A percentile compares a stretch with the other conserved stretches of the same genome.
These are phyloP conservation scores for Anadara kagoshimensis DNA, from an alignment of 1,140 invertebrate genomes.

Conservation along the genomic window DNA sequence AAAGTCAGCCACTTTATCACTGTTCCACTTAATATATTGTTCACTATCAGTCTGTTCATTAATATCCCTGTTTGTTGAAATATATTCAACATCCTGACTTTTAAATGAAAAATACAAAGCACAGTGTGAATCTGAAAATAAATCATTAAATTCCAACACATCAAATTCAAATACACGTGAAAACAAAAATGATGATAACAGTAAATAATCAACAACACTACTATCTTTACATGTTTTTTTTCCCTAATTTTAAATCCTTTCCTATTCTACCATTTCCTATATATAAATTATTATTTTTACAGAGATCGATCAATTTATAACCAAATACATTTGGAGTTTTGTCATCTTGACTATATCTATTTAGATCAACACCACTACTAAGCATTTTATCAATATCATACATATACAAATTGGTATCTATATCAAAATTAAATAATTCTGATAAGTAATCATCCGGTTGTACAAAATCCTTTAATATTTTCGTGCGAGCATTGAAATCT, in stretches of 20 bases:
- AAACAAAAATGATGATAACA: not conserved
- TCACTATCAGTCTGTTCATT: too few relatives aligned
- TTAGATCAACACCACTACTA: not conserved
- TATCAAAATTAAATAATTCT: not conserved
- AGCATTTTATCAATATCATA: not conserved
- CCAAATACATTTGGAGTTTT: not conserved
- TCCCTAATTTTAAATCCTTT: not conserved
- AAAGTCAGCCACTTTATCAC: too few relatives aligned
- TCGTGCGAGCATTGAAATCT: not conserved
- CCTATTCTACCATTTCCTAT: not conserved
- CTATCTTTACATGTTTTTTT: not conserved
- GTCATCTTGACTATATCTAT: not conserved
- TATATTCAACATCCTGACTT: not conserved
- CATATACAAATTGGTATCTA: not conserved
- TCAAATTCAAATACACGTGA: not conserved
- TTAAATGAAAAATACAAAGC: not conserved
- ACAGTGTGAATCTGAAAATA: not conserved
- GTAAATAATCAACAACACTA: slow-evolving; percentile 1
- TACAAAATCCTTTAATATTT: not conserved
- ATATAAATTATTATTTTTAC: not conserved
- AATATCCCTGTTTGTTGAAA: too few relatives aligned
- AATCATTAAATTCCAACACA: not conserved
- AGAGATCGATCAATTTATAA: not conserved
- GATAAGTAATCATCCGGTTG: not conserved
- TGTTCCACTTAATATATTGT: too few relatives aligned